Evolutionary conservation across 1,140 invertebrate species (phyloP), one percentile per base, ranked within the genome.

Genomic region (Drosophila ananassae): DNA sequence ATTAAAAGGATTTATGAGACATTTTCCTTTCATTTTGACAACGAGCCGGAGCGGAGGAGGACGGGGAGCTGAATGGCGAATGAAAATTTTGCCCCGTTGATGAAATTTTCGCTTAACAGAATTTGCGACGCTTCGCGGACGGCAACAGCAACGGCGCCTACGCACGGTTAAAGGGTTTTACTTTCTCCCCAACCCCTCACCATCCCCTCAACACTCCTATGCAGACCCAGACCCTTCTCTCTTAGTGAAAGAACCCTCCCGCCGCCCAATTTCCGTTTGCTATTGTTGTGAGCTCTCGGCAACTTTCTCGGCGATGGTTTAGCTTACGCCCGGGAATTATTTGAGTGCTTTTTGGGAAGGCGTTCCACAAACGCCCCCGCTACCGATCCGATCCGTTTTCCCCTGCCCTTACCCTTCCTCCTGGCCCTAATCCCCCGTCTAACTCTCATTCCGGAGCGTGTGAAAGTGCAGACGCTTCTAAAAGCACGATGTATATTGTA

Each of bases 21-120:
- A 87, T 87, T 87, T 89, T 87, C 83, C 83, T 87, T 87, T 87
- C 83, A 87, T 87, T 87, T 87, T 87, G 83, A 87, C 83, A 87
- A 89, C 82, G 77, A 80, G 77, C 66, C 60, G 32, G 28, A 1
- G 17, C 32, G 37, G 41, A 1, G 12, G 17, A 6, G 72, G 50
- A n/a, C 10, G 56, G n/a, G 21, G 21, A 22, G 53, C 57, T 82
- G 72, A 83, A 80, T 73, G 63, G 68, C 58, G 67, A 84, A 79
- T 84, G 78, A 89, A 82, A 89, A 83, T 89, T 82, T 51, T 66
- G 73, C 51, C 25, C 58, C 56, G 82, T 89, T 87, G 83, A 87
- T 87, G 83, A 87, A 87, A 89, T 87, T 87, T 89, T 87, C 83
- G 83, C 83, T 87, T 87, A 87, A 87, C 83, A 87, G 79, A 87